Evolutionary conservation across 2,113 vertebrate genomes (phyloP).

Genomic region (Marmota flaviventris): DNA sequence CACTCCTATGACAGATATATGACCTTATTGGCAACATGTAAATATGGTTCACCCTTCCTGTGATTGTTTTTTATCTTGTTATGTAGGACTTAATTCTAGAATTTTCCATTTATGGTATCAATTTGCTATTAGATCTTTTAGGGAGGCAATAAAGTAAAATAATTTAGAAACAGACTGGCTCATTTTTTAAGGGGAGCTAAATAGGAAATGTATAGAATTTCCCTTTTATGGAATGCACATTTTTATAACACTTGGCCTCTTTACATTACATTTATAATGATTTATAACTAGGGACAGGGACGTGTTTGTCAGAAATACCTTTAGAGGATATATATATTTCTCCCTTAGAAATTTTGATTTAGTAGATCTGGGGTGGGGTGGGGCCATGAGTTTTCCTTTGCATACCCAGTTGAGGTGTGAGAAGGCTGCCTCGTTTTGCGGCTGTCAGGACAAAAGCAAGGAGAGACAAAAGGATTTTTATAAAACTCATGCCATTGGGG

Average conservation of each 20-base stretch:
- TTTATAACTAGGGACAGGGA: background rate
- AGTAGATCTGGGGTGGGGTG: background rate
- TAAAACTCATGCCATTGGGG: background rate
- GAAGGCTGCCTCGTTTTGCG: background rate
- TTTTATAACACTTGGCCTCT: constrained; percentile 10
- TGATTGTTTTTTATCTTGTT: constrained; percentile 20
- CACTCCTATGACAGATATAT: constrained; percentile 27
- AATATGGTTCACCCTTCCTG: background rate
- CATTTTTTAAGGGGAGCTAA: constrained; percentile 50
- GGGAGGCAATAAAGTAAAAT: constrained; percentile 18
- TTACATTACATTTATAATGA: constrained; percentile 41
- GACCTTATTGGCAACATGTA: background rate
- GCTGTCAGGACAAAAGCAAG: background rate
- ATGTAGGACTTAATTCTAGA: constrained; percentile 35
- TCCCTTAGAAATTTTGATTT: constrained; percentile 1
- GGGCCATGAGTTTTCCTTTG: background rate
- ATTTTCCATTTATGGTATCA: constrained; percentile 31
- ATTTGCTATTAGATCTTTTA: constrained; percentile 58
- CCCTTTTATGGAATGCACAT: background rate
- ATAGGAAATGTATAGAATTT: constrained; percentile 36
- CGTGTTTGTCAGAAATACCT: constrained; percentile 10
- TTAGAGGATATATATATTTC: background rate
- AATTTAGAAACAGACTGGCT: constrained; percentile 34
- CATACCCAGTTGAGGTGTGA: background rate
- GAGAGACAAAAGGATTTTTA: background rate